Conservation (phyloP, 2,113 vertebrate genomes). For the Channa argus region DNA sequence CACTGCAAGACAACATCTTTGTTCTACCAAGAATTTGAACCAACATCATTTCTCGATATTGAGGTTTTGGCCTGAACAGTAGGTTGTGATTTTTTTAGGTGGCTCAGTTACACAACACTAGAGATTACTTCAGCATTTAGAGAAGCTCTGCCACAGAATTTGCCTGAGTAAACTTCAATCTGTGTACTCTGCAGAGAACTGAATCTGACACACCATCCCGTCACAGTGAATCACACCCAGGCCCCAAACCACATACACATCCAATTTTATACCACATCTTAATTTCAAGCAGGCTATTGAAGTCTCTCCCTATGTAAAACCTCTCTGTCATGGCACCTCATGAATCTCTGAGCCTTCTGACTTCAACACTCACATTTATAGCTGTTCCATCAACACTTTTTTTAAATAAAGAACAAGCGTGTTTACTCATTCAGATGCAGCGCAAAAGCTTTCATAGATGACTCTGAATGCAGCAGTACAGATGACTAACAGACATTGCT, state of each 20-base stretch:
- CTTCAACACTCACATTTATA: slow-evolving; percentile 42
- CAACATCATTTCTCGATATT: not conserved
- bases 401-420: slow-evolving; percentile 12
- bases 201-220: slow-evolving; percentile 50
- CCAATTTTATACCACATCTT: slow-evolving; percentile 35
- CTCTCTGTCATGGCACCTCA: slow-evolving; percentile 46
- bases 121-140: slow-evolving; percentile 36
- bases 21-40: not conserved
- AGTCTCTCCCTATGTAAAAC: slow-evolving; percentile 38
- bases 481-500: slow-evolving; percentile 61
- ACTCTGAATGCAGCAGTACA: slow-evolving; percentile 39
- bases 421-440: slow-evolving; percentile 52
- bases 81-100: slow-evolving; percentile 8
- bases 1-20: not conserved
- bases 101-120: slow-evolving; percentile 34
- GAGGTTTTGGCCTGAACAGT: slow-evolving; percentile 8
- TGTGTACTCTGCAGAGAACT: slow-evolving; percentile 35
- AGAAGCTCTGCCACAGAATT: slow-evolving; percentile 12
- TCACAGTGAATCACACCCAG: slow-evolving; percentile 51
- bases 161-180: slow-evolving; percentile 45
- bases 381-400: slow-evolving; percentile 48
- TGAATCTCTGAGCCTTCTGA: slow-evolving; percentile 54
- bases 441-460: slow-evolving; percentile 41
- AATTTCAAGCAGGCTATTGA: slow-evolving; percentile 45
- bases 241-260: slow-evolving; percentile 42